These are phyloP conservation scores for Aphidius colemani DNA, from an alignment of 2,888 invertebrate species.

Conservation along the genomic window DNA sequence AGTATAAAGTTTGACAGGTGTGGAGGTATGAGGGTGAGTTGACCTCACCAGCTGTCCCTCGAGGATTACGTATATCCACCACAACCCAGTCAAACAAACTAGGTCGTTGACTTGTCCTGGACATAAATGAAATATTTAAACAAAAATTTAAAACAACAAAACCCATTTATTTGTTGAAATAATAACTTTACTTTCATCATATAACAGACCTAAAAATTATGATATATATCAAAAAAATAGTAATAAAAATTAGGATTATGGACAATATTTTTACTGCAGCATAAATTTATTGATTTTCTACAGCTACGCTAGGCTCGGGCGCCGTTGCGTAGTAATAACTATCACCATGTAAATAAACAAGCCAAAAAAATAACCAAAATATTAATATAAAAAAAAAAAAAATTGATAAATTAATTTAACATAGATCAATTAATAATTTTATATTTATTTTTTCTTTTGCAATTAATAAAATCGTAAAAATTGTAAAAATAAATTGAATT, in stretches of 20 bases:
- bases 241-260: conserved; percentile 15
- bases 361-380: conserved; percentile 29
- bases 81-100: conserved; percentile 10
- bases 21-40: conserved; percentile 39
- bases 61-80: conserved; percentile 41
- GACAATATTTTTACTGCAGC: conserved; percentile 58
- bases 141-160: background rate
- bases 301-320: conserved; percentile 30
- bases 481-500: background rate
- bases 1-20: conserved; percentile 53
- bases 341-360: conserved; percentile 55
- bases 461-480: background rate
- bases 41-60: conserved; percentile 47
- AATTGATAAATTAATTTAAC: background rate
- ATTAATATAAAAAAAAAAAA: conserved; percentile 2
- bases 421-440: background rate
- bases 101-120: background rate
- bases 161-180: too few relatives aligned
- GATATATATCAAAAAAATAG: background rate
- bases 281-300: conserved; percentile 58
- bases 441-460: background rate
- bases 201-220: background rate
- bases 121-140: conserved; percentile 9
- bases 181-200: background rate
- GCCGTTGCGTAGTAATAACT: conserved; percentile 33